phyloP scores from a whole-genome alignment of 2,113 vertebrate genomes.

The Ciconia maguari region DNA sequence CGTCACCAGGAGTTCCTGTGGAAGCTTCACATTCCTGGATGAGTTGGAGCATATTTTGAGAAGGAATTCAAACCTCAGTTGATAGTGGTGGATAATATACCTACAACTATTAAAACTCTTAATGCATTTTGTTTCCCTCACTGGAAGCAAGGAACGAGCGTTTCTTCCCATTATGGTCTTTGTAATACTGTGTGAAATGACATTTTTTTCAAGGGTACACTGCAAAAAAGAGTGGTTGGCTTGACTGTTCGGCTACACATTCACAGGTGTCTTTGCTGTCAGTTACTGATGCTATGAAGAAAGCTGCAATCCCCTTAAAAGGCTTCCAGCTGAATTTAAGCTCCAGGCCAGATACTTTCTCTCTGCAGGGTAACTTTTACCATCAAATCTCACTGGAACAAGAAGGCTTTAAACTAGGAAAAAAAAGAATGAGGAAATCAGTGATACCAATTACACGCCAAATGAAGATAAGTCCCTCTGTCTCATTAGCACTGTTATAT shows the following conservation, averaged over 20 bases:
- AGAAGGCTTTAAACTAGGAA: slow-evolving; percentile 15
- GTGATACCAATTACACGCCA: slow-evolving; percentile 10
- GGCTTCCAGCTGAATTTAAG: slow-evolving; percentile 28
- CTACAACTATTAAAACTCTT: neutral
- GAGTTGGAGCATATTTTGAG: neutral
- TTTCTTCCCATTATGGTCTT: neutral
- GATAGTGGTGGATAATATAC: neutral
- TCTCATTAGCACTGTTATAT: slow-evolving; percentile 56
- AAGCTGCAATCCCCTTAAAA: slow-evolving; percentile 10
- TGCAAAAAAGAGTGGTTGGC: neutral
- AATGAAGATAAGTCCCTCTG: slow-evolving; percentile 51
- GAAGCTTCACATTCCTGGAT: neutral
- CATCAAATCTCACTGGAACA: neutral
- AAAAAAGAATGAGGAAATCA: slow-evolving; percentile 61
- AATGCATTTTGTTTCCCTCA: neutral
- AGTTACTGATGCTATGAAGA: slow-evolving; percentile 1
- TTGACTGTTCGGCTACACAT: neutral
- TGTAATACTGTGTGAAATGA: neutral
- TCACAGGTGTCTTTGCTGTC: neutral
- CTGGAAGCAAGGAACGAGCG: neutral
- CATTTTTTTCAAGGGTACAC: neutral
- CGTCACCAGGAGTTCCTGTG: neutral
- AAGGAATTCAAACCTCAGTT: neutral
- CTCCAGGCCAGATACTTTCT: slow-evolving; percentile 18
- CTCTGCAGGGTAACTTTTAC: slow-evolving; percentile 37